Percentiles rank a stretch among this genome's conserved stretches.
Evolutionary conservation across 2,113 vertebrate species (phyloP).

Genomic region (Microcebus murinus): DNA sequence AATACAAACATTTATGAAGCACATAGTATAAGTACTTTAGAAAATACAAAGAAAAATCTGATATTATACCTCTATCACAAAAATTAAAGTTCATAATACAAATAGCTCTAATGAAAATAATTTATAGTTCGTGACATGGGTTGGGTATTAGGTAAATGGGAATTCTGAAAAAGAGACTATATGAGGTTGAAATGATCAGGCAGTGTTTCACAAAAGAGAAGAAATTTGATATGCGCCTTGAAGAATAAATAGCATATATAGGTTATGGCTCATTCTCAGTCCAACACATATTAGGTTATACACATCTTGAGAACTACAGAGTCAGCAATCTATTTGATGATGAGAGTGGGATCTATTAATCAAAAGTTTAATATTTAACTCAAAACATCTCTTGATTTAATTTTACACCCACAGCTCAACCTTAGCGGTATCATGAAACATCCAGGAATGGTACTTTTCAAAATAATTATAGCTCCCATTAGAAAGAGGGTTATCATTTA

Average conservation of each 20-base stretch:
- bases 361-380: not conserved
- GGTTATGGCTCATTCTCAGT: not conserved
- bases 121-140: not conserved
- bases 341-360: not conserved
- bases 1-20: not conserved
- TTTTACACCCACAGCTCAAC: not conserved
- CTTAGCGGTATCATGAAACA: not conserved
- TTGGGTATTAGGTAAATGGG: not conserved
- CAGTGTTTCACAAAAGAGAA: not conserved
- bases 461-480: not conserved
- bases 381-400: not conserved
- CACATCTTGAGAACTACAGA: not conserved
- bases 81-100: not conserved
- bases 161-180: not conserved
- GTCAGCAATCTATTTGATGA: not conserved
- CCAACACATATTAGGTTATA: not conserved
- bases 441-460: not conserved
- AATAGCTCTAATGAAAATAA: not conserved
- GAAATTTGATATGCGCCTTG: not conserved
- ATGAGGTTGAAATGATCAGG: not conserved
- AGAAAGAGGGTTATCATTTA: not conserved
- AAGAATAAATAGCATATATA: not conserved
- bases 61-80: not conserved
- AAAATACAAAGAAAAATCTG: not conserved
- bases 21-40: not conserved